These are phyloP conservation scores for Hippopotamyrus pictus DNA, from an alignment of 2,797 vertebrate genomes.

Conservation along the genomic window DNA sequence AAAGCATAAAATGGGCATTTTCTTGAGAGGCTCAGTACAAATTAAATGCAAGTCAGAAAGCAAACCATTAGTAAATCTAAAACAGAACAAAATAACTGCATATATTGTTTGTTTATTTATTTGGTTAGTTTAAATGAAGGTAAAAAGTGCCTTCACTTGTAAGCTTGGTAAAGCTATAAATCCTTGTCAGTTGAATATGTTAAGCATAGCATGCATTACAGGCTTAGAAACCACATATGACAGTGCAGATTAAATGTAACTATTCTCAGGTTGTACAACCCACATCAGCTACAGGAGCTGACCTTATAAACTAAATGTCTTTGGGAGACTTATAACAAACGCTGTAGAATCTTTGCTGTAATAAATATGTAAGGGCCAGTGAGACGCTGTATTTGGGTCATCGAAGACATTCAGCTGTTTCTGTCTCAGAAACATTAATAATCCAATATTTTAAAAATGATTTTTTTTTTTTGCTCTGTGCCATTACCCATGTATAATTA, in stretches of 20 bases:
- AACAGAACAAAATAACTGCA: background rate
- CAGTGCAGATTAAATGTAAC: background rate
- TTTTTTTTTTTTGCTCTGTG: background rate
- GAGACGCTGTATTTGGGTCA: background rate
- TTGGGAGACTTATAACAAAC: background rate
- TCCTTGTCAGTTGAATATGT: background rate
- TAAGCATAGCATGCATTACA: background rate
- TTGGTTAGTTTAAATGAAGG: background rate
- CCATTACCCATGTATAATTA: background rate
- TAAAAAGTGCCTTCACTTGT: background rate
- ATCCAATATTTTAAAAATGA: background rate
- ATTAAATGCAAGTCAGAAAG: background rate
- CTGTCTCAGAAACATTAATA: background rate
- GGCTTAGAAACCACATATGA: background rate
- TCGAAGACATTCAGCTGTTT: background rate
- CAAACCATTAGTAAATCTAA: background rate
- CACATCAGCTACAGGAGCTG: conserved; percentile 1
- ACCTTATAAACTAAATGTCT: background rate
- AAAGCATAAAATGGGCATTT: background rate
- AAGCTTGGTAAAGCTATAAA: background rate
- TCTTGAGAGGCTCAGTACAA: background rate
- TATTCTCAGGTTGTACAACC: background rate
- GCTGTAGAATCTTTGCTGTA: background rate
- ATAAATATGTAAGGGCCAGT: background rate
- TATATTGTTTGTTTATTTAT: background rate